Evolutionary conservation across 2,113 vertebrate species (phyloP).

Genomic region (Vicugna pacos): DNA sequence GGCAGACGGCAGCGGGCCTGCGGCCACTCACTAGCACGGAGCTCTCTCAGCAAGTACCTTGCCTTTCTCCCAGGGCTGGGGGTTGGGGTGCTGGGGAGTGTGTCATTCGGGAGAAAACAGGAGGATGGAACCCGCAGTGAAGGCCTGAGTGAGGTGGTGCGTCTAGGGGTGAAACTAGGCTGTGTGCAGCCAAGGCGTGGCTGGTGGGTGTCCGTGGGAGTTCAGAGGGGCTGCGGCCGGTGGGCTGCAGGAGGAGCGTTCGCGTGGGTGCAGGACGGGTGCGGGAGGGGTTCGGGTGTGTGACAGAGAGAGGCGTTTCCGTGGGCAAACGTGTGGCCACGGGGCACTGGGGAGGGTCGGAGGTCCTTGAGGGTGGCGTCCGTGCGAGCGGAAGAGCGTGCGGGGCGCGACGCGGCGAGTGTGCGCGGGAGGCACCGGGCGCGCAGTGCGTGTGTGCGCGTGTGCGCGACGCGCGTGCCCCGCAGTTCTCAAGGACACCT

Average conservation of each 20-base stretch:
- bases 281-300: not conserved
- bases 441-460: conserved; percentile 64
- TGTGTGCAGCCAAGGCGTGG: not conserved
- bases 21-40: fast-evolving
- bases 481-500: conserved; percentile 98
- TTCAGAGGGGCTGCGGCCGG: not conserved
- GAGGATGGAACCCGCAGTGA: fast-evolving
- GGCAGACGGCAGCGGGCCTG: fast-evolving
- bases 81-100: not conserved
- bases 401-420: conserved; percentile 29
- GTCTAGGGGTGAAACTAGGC: not conserved
- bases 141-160: not conserved
- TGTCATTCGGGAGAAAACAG: not conserved
- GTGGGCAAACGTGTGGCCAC: not conserved
- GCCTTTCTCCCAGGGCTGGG: not conserved
- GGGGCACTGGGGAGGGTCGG: not conserved
- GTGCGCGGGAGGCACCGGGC: conserved; percentile 53
- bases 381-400: conserved; percentile 60
- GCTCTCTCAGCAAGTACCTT: not conserved
- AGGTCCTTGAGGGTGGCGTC: conserved; percentile 54
- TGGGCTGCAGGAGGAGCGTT: not conserved
- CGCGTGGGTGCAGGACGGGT: not conserved
- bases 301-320: not conserved
- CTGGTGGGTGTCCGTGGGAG: not conserved
- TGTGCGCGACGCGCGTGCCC: conserved; percentile 88